Base-by-base conservation (phyloP, 2,113 vertebrate genomes). In the Cyprinodon tularosa region DNA sequence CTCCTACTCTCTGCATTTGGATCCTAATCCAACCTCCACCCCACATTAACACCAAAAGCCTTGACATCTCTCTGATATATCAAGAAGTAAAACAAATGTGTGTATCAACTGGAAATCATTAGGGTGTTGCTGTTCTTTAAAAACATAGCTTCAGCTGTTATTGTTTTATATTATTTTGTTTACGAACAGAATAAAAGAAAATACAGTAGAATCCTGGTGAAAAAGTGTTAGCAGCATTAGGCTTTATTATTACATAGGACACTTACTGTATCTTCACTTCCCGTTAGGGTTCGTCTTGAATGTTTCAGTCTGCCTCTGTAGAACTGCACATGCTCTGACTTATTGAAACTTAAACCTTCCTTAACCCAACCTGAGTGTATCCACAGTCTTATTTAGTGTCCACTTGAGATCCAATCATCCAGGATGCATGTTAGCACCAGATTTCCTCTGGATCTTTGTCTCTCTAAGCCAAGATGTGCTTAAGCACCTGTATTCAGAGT, bases 401-500 rank as follows among this genome's bases (percentile, higher is more conserved):
- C 64, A 66, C 64, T 66, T 66, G 42, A 66, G 64, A 66, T 29
- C n/a, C 42, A 22, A 45, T 66, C n/a, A 66, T n/a, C 38, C 38
- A 29, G 12, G 12, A 47, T 66, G 42, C 8, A 29, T 66, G 29
- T 66, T 47, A 66, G 64, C 40, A 45, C n/a, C 40, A 66, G n/a
- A 12, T 44, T 42, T 29, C n/a, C 44, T 12, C 22, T 6, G 75
- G 66, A 37, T 64, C 68, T 76, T 89, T 71, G 62, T 86, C 66
- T 74, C 68, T 63, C 48, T 68, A 86, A 86, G 69, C 72, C 53
- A 10, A 78, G 78, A 73, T 86, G 80, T 91, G 90, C 79, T 90
- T 70, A 86, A 92, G 86, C 80, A 86, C 82, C 80, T 84, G 78
- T 57, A 57, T 86, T 88, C 73, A 50, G 36, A 85, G 85, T 77